phyloP scores from a whole-genome alignment of 1,140 invertebrate genomes.

The Pristionchus pacificus region DNA sequence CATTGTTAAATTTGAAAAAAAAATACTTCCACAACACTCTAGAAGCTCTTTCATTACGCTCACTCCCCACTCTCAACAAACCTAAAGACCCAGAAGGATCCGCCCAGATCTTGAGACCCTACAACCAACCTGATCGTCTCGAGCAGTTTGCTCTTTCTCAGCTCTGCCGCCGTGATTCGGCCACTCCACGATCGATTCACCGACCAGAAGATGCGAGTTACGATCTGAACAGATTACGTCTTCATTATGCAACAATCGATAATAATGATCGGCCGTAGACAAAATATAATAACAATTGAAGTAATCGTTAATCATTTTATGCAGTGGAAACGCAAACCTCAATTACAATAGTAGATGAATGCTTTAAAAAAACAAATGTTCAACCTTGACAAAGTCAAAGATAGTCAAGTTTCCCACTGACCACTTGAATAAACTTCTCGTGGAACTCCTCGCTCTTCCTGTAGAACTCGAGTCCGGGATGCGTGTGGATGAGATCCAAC shows the following conservation, averaged over 20 bases:
- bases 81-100: too few species aligned
- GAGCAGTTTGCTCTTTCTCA: conserved; percentile 83
- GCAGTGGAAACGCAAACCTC: background rate
- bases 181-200: conserved; percentile 97
- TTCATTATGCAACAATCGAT: too few species aligned
- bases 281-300: too few species aligned
- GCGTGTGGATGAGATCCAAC: conserved; percentile 97
- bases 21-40: too few species aligned
- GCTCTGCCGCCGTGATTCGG: conserved; percentile 78
- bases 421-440: conserved; percentile 73
- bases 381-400: too few species aligned
- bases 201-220: conserved; percentile 95
- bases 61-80: too few species aligned
- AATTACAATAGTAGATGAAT: background rate
- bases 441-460: conserved; percentile 97
- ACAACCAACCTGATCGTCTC: conserved; percentile 57
- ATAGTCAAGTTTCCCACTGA: too few species aligned
- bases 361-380: background rate
- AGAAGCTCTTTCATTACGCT: too few species aligned
- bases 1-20: too few species aligned
- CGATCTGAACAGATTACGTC: conserved; percentile 71
- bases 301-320: too few species aligned
- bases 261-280: conserved; percentile 16
- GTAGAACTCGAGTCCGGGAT: conserved; percentile 91
- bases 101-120: too few species aligned